Evolutionary conservation across 2,797 vertebrate species (phyloP).

Genomic region (Arctocebus calabarensis): DNA sequence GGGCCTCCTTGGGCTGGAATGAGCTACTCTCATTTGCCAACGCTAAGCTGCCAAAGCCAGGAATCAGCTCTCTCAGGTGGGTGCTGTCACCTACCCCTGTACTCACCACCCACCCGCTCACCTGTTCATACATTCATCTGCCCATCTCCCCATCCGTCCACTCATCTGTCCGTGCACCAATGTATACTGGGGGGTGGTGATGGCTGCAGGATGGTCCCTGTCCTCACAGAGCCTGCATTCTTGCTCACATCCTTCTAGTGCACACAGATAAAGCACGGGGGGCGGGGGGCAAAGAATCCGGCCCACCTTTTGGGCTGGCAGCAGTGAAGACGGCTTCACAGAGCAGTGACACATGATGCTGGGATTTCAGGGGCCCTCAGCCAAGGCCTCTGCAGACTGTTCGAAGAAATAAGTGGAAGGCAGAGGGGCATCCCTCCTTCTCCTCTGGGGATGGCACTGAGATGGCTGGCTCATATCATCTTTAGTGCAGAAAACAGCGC

Average conservation of each 20-base stretch:
- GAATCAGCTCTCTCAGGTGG: background rate
- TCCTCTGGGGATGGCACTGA: background rate
- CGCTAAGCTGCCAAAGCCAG: background rate
- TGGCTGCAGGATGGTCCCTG: background rate
- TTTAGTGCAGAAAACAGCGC: background rate
- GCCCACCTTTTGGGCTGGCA: background rate
- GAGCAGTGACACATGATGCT: rapidly evolving
- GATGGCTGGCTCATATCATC: background rate
- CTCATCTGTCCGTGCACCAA: too few relatives aligned
- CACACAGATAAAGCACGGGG: rapidly evolving
- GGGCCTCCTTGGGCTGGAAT: background rate
- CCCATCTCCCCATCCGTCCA: background rate
- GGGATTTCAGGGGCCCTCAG: background rate
- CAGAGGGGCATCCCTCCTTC: background rate
- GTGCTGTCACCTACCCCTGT: background rate
- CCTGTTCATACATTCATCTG: too few relatives aligned
- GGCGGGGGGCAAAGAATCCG: background rate
- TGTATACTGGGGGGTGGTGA: background rate
- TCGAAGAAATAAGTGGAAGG: background rate
- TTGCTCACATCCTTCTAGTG: too few relatives aligned
- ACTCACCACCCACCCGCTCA: background rate
- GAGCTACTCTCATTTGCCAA: background rate
- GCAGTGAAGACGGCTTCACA: background rate
- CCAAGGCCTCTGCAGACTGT: too few relatives aligned
- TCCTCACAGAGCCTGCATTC: background rate